Evolutionary conservation across 2,888 invertebrate genomes (phyloP).

Genomic region (Drosophila kuntzei): DNA sequence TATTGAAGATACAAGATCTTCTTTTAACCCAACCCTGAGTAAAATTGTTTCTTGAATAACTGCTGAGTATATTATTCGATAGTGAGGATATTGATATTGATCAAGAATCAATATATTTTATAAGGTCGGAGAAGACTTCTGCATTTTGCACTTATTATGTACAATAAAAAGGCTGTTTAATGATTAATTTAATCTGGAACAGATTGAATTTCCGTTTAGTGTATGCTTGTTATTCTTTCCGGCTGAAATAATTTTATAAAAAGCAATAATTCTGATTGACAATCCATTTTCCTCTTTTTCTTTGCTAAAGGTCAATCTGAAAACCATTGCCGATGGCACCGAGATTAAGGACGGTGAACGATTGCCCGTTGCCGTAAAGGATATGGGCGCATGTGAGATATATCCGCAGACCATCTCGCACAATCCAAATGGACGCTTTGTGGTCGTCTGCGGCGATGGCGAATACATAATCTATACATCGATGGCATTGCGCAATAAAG

Average conservation of each 20-base stretch:
- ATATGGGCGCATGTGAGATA: constrained; percentile 99
- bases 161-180: not conserved
- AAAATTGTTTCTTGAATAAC: too few species aligned
- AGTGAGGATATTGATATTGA: not conserved
- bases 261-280: not conserved
- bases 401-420: constrained; percentile 99
- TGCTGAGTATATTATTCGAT: too few species aligned
- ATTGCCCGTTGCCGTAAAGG: constrained; percentile 97
- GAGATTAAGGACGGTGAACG: constrained; percentile 96
- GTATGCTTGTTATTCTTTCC: not conserved
- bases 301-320: constrained; percentile 78
- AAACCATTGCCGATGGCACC: constrained; percentile 86
- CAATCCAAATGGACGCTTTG: constrained; percentile 97
- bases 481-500: constrained; percentile 99
- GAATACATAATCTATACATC: constrained; percentile 99
- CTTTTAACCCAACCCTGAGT: too few species aligned
- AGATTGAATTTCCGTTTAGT: not conserved
- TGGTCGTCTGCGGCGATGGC: constrained; percentile 99
- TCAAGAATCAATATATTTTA: too few species aligned
- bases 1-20: too few species aligned
- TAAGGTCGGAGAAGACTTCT: too few species aligned
- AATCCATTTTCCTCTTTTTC: not conserved
- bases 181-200: not conserved
- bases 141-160: too few species aligned
- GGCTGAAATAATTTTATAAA: not conserved